phyloP scores from a whole-genome alignment of 2,888 invertebrate genomes.

The Drosophila nigricruria region DNA sequence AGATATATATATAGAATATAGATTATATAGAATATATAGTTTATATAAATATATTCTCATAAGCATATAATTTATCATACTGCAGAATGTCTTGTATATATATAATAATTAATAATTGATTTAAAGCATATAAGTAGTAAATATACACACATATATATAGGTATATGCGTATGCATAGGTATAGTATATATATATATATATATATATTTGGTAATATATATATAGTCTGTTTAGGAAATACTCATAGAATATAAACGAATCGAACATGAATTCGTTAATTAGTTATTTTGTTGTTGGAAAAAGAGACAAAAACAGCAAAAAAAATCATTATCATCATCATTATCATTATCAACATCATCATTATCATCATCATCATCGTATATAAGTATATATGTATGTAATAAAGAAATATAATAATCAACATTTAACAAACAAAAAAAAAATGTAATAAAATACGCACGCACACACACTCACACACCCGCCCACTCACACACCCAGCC shows the following conservation, averaged over 20 bases:
- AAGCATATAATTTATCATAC: slow-evolving; percentile 64
- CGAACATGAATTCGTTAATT: slow-evolving; percentile 43
- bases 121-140: slow-evolving; percentile 60
- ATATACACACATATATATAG: slow-evolving; percentile 38
- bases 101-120: slow-evolving; percentile 61
- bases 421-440: slow-evolving; percentile 73
- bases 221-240: slow-evolving; percentile 77
- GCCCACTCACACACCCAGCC: slow-evolving; percentile 8
- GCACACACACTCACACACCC: slow-evolving; percentile 10
- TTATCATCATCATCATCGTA: slow-evolving; percentile 20
- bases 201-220: slow-evolving; percentile 47
- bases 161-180: slow-evolving; percentile 49
- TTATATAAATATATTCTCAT: slow-evolving; percentile 51
- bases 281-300: slow-evolving; percentile 42
- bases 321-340: slow-evolving; percentile 1
- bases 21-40: slow-evolving; percentile 19
- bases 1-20: slow-evolving; percentile 20
- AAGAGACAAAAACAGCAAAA: slow-evolving; percentile 38
- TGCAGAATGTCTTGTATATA: slow-evolving; percentile 69
- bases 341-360: background rate
- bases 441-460: slow-evolving; percentile 41
- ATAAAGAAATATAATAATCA: slow-evolving; percentile 71
- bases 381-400: slow-evolving; percentile 52
- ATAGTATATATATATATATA: slow-evolving; percentile 40
- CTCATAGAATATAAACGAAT: slow-evolving; percentile 70